Evolutionary conservation across 2,113 vertebrate genomes (phyloP), one percentile per base, ranked within the genome.

Genomic region (Pangasianodon hypophthalmus): DNA sequence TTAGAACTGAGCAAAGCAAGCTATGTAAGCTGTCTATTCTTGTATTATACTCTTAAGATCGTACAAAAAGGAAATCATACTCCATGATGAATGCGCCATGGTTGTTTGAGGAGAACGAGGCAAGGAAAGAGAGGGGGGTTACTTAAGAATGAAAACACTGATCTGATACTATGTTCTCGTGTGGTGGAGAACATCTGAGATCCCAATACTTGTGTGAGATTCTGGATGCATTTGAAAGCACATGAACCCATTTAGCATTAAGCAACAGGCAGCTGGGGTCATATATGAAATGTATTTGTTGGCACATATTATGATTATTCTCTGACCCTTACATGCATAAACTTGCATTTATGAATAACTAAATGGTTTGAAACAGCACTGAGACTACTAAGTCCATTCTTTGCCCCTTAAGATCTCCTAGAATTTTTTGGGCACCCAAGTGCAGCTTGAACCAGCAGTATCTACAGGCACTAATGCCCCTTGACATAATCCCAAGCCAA

Each of bases 401-500:
- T 44, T 44, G 10, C 13, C 10, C 18, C 21, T 44, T 32, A 32
- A 3, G 16, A 81, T 29, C 44, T 75, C 6, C 29, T 54, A 83
- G n/a, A 58, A 83, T 52, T 16, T 85, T 32, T 69, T 86, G n/a
- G 19, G 19, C 8, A 73, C 85, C 50, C 4, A 21, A 37, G 37
- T 62, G 26, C 26, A n/a, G 6, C 69, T 56, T 48, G 73, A 62
- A 21, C 26, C 32, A 29, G 37, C 37, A 79, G 41, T 13, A 46
- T 62, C 41, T 77, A 41, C 52, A 60, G 58, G 52, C 77, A 93
- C 48, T 82, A 85, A 90, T 90, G 77, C 89, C 84, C 44, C 69
- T 50, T 56, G 89, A 90, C 60, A 83, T 79, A 50, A 89, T 86
- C 86, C 62, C 87, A 86, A 85, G 81, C 90, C 86, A 88, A 85